These are phyloP conservation scores for Protosalanx chinensis DNA, from an alignment of 2,797 vertebrate species.

Conservation along the genomic window DNA sequence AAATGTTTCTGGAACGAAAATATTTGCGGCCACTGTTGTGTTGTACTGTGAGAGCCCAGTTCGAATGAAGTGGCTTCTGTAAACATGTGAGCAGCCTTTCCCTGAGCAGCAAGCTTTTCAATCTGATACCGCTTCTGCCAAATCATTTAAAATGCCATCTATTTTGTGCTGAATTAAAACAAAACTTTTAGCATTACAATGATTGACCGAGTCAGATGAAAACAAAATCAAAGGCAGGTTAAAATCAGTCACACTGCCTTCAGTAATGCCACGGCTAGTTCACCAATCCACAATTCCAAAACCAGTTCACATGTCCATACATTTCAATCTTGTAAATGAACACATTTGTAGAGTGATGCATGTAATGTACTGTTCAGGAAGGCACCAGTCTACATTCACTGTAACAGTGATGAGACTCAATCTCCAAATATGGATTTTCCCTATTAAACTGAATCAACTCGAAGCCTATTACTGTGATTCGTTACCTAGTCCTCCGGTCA, in stretches of 20 bases:
- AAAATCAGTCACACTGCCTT: neutral
- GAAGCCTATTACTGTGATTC: no score
- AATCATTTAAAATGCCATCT: neutral
- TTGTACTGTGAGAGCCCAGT: neutral
- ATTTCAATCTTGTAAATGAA: slow-evolving; percentile 9
- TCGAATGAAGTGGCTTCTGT: slow-evolving; percentile 5
- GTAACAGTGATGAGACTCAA: no score
- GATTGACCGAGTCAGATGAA: neutral
- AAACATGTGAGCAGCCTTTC: neutral
- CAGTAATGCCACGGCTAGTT: neutral
- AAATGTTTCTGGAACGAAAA: neutral
- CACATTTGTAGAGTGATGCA: neutral
- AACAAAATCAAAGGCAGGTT: neutral
- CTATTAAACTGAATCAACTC: no score
- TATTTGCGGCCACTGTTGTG: neutral
- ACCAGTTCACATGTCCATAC: slow-evolving; percentile 31
- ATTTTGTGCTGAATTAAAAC: neutral
- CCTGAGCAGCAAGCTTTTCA: neutral
- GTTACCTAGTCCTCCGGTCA: neutral
- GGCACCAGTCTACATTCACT: no score
- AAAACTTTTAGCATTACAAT: neutral
- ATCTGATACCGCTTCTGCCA: neutral
- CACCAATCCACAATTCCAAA: neutral
- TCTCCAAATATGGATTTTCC: no score
- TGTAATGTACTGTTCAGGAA: neutral